Percentiles rank a stretch among this genome's conserved stretches.
Evolutionary conservation across 2,888 invertebrate species (phyloP).

Genomic region (Gymnosoma rotundatum): DNA sequence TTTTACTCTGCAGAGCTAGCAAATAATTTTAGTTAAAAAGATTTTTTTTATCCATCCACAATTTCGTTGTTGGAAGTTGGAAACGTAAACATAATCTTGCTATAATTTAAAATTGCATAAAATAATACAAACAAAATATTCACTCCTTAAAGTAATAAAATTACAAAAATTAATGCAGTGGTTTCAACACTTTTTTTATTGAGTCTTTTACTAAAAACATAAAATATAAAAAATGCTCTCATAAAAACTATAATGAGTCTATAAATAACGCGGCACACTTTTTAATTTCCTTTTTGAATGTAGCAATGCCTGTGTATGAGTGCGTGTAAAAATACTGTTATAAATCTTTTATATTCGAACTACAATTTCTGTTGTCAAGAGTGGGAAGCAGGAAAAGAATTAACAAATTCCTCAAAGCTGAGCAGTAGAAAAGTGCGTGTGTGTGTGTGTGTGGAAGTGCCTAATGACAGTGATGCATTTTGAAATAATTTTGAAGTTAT

Average conservation of each 20-base stretch:
- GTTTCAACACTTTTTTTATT: conserved; percentile 5
- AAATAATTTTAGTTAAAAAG: no score
- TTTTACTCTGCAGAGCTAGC: no score
- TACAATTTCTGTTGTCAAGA: conserved; percentile 2
- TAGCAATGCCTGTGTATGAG: conserved; percentile 9
- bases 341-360: conserved; percentile 43
- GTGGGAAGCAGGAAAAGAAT: conserved; percentile 28
- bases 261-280: conserved; percentile 62
- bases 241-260: conserved; percentile 38
- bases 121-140: neutral
- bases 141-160: conserved; percentile 36
- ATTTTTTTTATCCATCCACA: no score
- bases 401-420: conserved; percentile 35
- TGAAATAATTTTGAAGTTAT: conserved; percentile 63
- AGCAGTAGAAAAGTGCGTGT: neutral
- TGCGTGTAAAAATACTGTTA: conserved; percentile 11
- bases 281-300: conserved; percentile 54
- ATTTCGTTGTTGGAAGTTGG: no score
- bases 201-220: conserved; percentile 15
- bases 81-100: no score
- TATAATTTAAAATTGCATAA: neutral
- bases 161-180: conserved; percentile 46
- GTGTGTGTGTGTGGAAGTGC: conserved; percentile 13
- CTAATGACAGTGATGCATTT: conserved; percentile 36
- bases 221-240: conserved; percentile 30